Evolutionary conservation across 2,797 vertebrate species (phyloP).

Genomic region (Epinephelus malabaricus): DNA sequence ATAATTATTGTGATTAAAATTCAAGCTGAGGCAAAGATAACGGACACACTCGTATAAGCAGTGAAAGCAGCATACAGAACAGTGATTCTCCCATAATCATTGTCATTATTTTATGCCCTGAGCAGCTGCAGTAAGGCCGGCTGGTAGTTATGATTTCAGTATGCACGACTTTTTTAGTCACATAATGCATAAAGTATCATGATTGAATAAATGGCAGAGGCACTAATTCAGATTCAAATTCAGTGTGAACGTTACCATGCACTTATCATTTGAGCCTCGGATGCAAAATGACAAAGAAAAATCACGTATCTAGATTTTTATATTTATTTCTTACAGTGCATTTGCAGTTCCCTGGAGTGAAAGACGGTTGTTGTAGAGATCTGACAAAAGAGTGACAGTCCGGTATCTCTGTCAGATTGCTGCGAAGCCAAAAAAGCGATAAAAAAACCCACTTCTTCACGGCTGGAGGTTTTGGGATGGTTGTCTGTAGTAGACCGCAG

Average conservation of each 20-base stretch:
- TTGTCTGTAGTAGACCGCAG: background rate
- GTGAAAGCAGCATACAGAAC: constrained; percentile 29
- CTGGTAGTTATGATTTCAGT: background rate
- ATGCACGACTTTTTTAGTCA: background rate
- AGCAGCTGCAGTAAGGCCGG: background rate
- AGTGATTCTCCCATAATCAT: constrained; percentile 17
- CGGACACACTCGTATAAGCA: constrained; percentile 28
- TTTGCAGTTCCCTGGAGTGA: background rate
- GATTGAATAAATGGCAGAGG: constrained; percentile 4
- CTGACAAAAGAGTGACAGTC: constrained; percentile 12
- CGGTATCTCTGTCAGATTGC: constrained; percentile 6
- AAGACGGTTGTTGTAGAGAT: background rate
- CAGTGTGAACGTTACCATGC: background rate
- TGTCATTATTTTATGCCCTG: constrained; percentile 16
- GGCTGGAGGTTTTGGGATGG: constrained; percentile 11
- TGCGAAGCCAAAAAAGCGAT: background rate
- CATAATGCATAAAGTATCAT: constrained; percentile 9
- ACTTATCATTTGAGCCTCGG: constrained; percentile 16
- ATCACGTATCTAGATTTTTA: background rate
- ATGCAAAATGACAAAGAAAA: background rate
- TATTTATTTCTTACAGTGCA: background rate
- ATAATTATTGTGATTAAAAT: constrained; percentile 35
- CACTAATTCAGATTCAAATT: constrained; percentile 7
- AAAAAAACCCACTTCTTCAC: background rate
- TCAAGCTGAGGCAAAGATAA: constrained; percentile 15